Evolutionary conservation across 2,113 vertebrate species (phyloP).

Genomic region (Amphilophus citrinellus): DNA sequence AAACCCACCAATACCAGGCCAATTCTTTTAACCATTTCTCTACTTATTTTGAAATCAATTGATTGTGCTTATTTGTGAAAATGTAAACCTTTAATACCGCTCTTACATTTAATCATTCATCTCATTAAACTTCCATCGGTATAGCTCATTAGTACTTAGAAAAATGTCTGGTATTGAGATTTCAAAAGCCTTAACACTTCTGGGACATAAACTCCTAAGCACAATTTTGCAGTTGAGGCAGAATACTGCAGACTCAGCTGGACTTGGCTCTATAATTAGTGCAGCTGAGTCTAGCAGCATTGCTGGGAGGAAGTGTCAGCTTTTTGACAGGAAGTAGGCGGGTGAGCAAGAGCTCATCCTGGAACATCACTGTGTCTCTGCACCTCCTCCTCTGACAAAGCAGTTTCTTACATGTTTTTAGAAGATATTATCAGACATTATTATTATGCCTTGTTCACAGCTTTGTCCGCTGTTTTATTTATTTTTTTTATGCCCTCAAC

Average conservation of each 20-base stretch:
- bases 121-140: slow-evolving; percentile 55
- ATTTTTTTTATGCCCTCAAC: not conserved
- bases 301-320: slow-evolving; percentile 70
- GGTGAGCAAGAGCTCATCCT: slow-evolving; percentile 56
- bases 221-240: slow-evolving; percentile 80
- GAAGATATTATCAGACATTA: slow-evolving; percentile 61
- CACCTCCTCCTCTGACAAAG: slow-evolving; percentile 68
- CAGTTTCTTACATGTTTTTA: slow-evolving; percentile 69
- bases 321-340: slow-evolving; percentile 64
- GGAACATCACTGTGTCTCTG: slow-evolving; percentile 79
- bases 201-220: slow-evolving; percentile 81
- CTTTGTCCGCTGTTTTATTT: slow-evolving; percentile 48
- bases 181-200: slow-evolving; percentile 83
- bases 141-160: slow-evolving; percentile 65
- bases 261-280: slow-evolving; percentile 65
- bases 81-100: slow-evolving; percentile 74
- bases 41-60: slow-evolving; percentile 71
- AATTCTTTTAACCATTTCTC: slow-evolving; percentile 69
- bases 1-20: slow-evolving; percentile 70
- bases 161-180: slow-evolving; percentile 76
- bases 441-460: slow-evolving; percentile 67
- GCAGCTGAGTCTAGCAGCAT: slow-evolving; percentile 59
- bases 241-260: slow-evolving; percentile 64
- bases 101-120: slow-evolving; percentile 55
- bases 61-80: slow-evolving; percentile 79